These are phyloP conservation scores for Lepidurus arcticus DNA, from an alignment of 1,140 invertebrate species.

Conservation along the genomic window DNA sequence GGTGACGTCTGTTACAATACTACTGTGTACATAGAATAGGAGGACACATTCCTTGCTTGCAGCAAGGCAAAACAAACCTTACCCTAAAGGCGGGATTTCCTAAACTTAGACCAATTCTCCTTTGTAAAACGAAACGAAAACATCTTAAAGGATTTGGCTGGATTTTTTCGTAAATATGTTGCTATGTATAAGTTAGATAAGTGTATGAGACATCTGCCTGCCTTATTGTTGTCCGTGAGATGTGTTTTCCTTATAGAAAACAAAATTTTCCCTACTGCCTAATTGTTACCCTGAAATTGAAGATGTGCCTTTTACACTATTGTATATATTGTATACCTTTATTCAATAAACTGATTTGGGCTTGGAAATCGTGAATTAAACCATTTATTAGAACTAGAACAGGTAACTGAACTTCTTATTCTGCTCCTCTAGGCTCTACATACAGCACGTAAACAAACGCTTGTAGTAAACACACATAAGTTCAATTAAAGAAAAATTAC, in stretches of 20 bases:
- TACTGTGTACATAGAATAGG: constrained; percentile 15
- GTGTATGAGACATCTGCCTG: neutral
- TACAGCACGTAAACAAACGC: no score
- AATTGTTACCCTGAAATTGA: neutral
- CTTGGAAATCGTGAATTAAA: neutral
- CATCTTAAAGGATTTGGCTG: neutral
- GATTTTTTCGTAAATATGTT: neutral
- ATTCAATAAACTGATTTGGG: neutral
- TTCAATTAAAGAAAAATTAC: no score
- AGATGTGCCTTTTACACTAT: neutral
- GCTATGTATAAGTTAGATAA: neutral
- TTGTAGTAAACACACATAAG: no score
- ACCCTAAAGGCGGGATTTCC: neutral
- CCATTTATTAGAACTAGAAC: no score
- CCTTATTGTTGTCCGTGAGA: constrained; percentile 1
- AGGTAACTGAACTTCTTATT: no score
- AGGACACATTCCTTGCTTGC: neutral
- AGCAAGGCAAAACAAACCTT: neutral
- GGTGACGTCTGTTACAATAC: neutral
- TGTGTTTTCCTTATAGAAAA: neutral
- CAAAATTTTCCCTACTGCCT: neutral
- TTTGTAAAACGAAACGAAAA: neutral
- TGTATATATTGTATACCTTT: neutral
- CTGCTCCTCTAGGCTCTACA: no score
- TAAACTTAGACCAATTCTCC: neutral